Conservation (phyloP, 2,888 invertebrate genomes). For the Electrophaes corylata region DNA sequence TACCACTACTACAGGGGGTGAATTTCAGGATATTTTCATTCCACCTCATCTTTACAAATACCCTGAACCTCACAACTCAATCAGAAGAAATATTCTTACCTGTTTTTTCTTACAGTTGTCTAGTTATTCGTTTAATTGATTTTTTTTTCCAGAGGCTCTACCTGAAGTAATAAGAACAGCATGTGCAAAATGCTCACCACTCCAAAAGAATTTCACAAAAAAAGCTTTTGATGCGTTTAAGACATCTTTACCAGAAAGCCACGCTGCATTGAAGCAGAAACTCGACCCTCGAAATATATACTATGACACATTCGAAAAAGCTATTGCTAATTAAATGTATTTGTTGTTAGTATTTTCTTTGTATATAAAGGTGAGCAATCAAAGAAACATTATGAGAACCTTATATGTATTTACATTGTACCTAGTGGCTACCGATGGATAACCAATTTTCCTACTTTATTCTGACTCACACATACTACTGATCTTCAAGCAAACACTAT, state of each 20-base stretch:
- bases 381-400: conserved; percentile 12
- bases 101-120: too few species aligned
- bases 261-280: conserved; percentile 85
- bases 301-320: conserved; percentile 71
- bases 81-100: too few species aligned
- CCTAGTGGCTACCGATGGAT: too few species aligned
- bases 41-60: too few species aligned
- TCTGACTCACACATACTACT: too few species aligned
- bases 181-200: conserved; percentile 62
- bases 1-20: too few species aligned
- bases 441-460: too few species aligned
- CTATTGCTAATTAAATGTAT: conserved; percentile 46
- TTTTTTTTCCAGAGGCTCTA: conserved; percentile 47
- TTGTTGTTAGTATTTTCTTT: conserved; percentile 22
- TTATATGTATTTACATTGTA: too few species aligned
- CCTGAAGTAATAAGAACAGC: conserved; percentile 63
- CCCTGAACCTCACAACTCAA: too few species aligned
- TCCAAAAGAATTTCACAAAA: conserved; percentile 77
- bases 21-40: too few species aligned
- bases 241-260: conserved; percentile 84
- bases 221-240: conserved; percentile 87
- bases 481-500: too few species aligned
- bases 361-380: conserved; percentile 32
- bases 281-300: conserved; percentile 87
- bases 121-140: neutral